Conservation (phyloP, 2,797 vertebrate genomes). For the Echiichthys vipera region DNA sequence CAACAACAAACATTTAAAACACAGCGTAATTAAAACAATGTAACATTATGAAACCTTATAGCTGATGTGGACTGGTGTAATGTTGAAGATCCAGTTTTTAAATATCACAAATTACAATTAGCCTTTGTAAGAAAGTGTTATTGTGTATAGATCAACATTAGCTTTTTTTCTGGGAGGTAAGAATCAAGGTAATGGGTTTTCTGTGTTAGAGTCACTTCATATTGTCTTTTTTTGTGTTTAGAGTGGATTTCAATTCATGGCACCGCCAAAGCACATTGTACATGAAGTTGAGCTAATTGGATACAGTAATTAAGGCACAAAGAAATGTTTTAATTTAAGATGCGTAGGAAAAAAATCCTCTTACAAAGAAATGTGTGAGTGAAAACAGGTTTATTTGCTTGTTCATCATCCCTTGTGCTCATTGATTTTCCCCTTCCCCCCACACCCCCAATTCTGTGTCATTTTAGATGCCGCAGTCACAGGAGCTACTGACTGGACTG, state of each 20-base stretch:
- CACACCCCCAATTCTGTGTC: slow-evolving; percentile 55
- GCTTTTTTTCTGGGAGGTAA: neutral
- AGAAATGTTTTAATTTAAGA: slow-evolving; percentile 74
- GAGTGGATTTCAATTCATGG: slow-evolving; percentile 31
- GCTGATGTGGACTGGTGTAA: neutral
- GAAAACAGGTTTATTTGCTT: slow-evolving; percentile 72
- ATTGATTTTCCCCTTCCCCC: slow-evolving; percentile 73
- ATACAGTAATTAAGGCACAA: slow-evolving; percentile 73
- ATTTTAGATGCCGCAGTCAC: slow-evolving; percentile 67
- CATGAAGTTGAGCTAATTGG: slow-evolving; percentile 55
- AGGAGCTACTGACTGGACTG: slow-evolving; percentile 44
- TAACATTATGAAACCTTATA: neutral
- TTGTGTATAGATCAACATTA: neutral
- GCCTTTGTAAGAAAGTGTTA: neutral
- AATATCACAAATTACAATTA: neutral
- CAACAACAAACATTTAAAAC: slow-evolving; percentile 19
- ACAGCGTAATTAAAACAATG: neutral
- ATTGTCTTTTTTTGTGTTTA: slow-evolving; percentile 6
- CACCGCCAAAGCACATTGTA: slow-evolving; percentile 28
- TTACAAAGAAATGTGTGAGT: slow-evolving; percentile 51
- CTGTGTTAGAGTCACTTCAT: neutral
- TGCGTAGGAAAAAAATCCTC: slow-evolving; percentile 49
- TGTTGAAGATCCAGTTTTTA: neutral
- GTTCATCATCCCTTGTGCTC: slow-evolving; percentile 58
- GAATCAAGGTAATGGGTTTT: neutral